A percentile compares a stretch with the other conserved stretches of the same genome.
phyloP scores from a whole-genome alignment of 2,113 vertebrate species.

The Chaetura pelagica region DNA sequence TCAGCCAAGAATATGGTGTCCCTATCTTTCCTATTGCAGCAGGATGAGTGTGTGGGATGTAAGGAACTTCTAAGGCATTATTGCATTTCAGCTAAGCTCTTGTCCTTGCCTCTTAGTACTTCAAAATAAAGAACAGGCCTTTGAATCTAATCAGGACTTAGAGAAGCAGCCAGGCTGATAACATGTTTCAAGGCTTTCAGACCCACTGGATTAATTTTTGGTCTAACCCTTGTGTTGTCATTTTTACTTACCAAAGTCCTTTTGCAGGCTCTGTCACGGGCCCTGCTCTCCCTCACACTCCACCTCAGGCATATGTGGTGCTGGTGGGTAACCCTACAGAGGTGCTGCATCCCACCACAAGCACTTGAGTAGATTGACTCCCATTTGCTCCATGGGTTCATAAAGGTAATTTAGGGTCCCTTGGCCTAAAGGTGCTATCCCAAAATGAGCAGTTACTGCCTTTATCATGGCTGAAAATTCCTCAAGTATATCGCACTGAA shows the following conservation, averaged over 20 bases:
- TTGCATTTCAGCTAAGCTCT: conserved; percentile 19
- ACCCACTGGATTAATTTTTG: neutral
- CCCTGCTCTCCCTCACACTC: neutral
- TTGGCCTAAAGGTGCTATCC: neutral
- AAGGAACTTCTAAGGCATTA: neutral
- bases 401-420: neutral
- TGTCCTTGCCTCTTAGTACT: conserved; percentile 13
- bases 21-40: neutral
- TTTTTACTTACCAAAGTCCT: neutral
- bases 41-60: neutral
- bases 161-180: neutral
- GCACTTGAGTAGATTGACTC: neutral
- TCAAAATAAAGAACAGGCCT: conserved; percentile 3
- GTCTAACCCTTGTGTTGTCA: neutral
- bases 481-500: neutral
- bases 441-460: neutral
- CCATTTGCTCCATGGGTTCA: neutral
- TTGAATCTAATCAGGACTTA: neutral
- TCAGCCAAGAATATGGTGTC: neutral
- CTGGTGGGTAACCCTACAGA: neutral
- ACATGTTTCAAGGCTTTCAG: neutral
- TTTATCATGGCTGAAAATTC: conserved; percentile 33
- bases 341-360: neutral
- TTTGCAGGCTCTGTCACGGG: neutral
- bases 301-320: rapidly evolving